Evolutionary conservation across 1,140 invertebrate species (phyloP), one percentile per base, ranked within the genome.

Genomic region (Drosophila busckii): DNA sequence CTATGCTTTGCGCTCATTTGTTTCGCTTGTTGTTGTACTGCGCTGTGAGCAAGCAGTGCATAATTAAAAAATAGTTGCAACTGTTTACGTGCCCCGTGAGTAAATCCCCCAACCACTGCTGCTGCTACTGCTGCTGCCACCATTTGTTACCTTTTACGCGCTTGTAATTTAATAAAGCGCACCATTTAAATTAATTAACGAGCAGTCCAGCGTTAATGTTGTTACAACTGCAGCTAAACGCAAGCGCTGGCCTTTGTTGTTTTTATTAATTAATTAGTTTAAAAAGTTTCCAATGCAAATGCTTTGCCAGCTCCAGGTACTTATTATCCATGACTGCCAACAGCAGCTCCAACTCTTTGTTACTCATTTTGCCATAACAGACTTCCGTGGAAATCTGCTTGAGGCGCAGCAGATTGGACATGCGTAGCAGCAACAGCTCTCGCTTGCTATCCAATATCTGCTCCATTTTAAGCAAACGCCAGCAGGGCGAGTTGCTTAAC

Each of bases 1-100:
- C 37, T 15, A 7, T 45, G 17, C 20, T 13, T 8, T 23, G 31
- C 4, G 1, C 31, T 13, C 8, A 10, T 15, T 23, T 53, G 48
- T 49, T 58, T 19, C 12, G 31, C 28, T 63, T 50, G 22, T 46
- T 58, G 20, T 50, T 32, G 22, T 35, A 38, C 46, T 34, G 49
- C 69, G 52, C 38, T 38, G 70, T 40, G 45, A n/a, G n/a, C n/a
- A 52, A 64, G 45, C 61, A 45, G 52, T 68, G 73, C 73, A 80
- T 80, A 78, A 78, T 80, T 80, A 73, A 68, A 71, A 80, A 80
- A 61, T 50, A 66, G 23, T 31, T 35, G 67, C 58, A 50, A 31
- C 67, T 80, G 40, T 78, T 78, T 60, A 61, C 46, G 48, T 48
- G 61, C 60, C n/a, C n/a, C n/a, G n/a, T n/a, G n/a, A n/a, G n/a